Conservation (phyloP, 1,140 invertebrate genomes). For the Drosophila elegans region DNA sequence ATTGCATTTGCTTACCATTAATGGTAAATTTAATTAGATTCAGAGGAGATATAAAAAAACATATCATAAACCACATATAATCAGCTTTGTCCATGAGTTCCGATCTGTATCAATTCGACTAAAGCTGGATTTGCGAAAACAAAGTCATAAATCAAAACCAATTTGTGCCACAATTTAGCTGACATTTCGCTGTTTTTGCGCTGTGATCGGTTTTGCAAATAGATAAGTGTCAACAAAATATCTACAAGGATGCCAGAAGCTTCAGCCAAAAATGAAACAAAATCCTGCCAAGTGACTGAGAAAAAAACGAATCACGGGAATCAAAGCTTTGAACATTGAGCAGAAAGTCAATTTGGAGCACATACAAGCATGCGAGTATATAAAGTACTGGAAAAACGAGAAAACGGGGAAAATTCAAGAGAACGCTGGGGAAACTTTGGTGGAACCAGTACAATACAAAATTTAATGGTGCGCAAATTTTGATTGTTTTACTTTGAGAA, state of each 20-base stretch:
- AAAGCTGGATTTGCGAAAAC: constrained; percentile 40
- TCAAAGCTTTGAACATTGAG: constrained; percentile 24
- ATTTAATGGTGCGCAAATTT: constrained; percentile 81
- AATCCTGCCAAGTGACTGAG: constrained; percentile 6
- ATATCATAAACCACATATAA: background rate
- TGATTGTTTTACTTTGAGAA: constrained; percentile 72
- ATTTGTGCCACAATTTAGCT: constrained; percentile 44
- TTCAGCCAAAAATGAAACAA: background rate
- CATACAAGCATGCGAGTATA: constrained; percentile 12
- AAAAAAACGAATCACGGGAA: constrained; percentile 16
- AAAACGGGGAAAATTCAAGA: constrained; percentile 21
- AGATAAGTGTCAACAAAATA: constrained; percentile 68
- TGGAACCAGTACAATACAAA: constrained; percentile 60
- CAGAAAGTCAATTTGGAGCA: constrained; percentile 38
- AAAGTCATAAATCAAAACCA: constrained; percentile 63
- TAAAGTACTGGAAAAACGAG: constrained; percentile 2
- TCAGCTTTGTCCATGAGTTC: background rate
- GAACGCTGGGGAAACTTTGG: constrained; percentile 14
- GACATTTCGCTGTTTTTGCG: constrained; percentile 54
- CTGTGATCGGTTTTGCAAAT: constrained; percentile 46
- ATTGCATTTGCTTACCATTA: background rate
- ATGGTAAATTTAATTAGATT: constrained; percentile 11
- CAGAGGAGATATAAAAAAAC: background rate
- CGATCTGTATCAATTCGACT: background rate
- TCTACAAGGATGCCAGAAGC: constrained; percentile 32